These are phyloP conservation scores for Nymphalis c-album DNA, from an alignment of 2,888 invertebrate genomes.

Conservation along the genomic window DNA sequence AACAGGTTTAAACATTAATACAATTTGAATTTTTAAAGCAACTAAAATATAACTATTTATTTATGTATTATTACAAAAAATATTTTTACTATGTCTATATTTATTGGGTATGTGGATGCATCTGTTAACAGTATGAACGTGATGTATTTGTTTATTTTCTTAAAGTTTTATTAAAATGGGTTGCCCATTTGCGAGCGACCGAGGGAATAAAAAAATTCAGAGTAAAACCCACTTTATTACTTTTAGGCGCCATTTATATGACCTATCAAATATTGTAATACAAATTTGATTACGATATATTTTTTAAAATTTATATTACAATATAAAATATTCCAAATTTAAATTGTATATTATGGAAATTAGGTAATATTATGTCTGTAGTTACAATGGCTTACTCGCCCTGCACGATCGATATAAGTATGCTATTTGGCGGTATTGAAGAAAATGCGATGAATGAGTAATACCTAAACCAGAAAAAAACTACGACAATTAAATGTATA, in stretches of 20 bases:
- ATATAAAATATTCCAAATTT: too few relatives aligned
- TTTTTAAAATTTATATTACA: too few relatives aligned
- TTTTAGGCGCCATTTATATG: slow-evolving; percentile 41
- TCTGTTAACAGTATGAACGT: slow-evolving; percentile 49
- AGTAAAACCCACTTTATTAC: slow-evolving; percentile 38
- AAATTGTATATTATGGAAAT: too few relatives aligned
- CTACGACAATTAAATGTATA: too few relatives aligned
- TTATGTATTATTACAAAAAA: background rate
- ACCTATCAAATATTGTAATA: background rate
- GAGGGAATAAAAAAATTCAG: slow-evolving; percentile 41
- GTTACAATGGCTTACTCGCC: too few relatives aligned
- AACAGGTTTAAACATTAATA: background rate
- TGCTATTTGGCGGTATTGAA: too few relatives aligned
- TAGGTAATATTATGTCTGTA: too few relatives aligned
- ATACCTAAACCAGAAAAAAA: too few relatives aligned
- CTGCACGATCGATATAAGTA: too few relatives aligned
- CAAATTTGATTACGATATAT: too few relatives aligned
- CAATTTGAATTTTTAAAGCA: background rate
- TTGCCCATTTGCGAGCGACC: slow-evolving; percentile 33
- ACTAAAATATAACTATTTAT: background rate
- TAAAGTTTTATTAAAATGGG: slow-evolving; percentile 45
- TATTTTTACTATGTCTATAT: slow-evolving; percentile 8
- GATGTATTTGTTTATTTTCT: slow-evolving; percentile 55
- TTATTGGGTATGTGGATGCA: slow-evolving; percentile 49
- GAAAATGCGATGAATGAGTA: too few relatives aligned